Evolutionary conservation across 2,797 vertebrate species (phyloP).

Genomic region (Protosalanx chinensis): DNA sequence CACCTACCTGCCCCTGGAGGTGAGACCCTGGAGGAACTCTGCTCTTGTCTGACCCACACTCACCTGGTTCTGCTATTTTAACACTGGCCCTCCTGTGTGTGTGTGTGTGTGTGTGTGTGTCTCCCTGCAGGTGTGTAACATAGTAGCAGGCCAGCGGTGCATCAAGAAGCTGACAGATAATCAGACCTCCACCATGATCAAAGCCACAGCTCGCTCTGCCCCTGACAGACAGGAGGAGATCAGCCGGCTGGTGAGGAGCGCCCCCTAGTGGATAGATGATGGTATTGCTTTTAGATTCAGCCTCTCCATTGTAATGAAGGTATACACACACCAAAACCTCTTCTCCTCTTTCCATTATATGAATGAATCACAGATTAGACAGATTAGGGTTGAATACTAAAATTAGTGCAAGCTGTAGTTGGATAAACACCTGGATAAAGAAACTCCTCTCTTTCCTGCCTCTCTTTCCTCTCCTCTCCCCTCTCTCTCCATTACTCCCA

Average conservation of each 20-base stretch:
- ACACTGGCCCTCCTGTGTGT: not conserved
- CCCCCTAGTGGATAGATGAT: conserved; percentile 25
- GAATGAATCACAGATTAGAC: no score
- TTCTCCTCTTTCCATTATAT: not conserved
- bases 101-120: conserved; percentile 14
- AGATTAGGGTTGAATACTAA: no score
- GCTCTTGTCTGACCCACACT: not conserved
- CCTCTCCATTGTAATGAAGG: not conserved
- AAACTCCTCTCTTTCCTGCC: not conserved
- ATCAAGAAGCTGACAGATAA: conserved; percentile 99
- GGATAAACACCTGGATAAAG: not conserved
- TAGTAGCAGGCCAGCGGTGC: conserved; percentile 95
- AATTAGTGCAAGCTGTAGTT: no score
- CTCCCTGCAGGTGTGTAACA: conserved; percentile 89
- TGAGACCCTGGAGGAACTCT: conserved; percentile 61
- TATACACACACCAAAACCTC: not conserved
- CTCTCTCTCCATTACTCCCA: no score
- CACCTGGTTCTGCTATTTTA: not conserved
- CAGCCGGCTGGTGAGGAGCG: conserved; percentile 87
- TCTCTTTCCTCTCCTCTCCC: not conserved
- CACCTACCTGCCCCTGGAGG: conserved; percentile 73
- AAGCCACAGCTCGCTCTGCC: conserved; percentile 95
- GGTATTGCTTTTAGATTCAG: conserved; percentile 29
- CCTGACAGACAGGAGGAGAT: conserved; percentile 98
- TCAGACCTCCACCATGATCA: conserved; percentile 99